Percentiles rank a stretch among this genome's conserved stretches.
phyloP scores from a whole-genome alignment of 1,140 invertebrate species.

The Drosophila parabipectinata region DNA sequence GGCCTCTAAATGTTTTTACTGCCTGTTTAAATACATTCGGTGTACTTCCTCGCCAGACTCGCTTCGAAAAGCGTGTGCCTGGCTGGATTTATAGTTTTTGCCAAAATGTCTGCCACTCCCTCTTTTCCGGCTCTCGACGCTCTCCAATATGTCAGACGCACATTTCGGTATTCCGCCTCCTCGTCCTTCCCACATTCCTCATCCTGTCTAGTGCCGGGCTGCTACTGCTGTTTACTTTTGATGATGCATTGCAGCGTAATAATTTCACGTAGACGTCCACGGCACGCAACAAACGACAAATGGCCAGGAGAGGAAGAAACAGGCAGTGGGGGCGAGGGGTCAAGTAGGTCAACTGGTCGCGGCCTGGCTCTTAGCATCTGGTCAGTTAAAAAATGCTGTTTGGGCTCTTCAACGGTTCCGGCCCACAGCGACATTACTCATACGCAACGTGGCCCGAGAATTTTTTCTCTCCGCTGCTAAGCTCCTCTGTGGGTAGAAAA shows the following conservation, averaged over 20 bases:
- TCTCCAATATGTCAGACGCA: slow-evolving; percentile 65
- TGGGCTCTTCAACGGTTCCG: slow-evolving; percentile 25
- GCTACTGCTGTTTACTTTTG: slow-evolving; percentile 65
- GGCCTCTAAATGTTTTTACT: slow-evolving; percentile 63
- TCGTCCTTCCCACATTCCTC: slow-evolving; percentile 9
- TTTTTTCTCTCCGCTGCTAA: slow-evolving; percentile 18
- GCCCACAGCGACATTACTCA: slow-evolving; percentile 44
- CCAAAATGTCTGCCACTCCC: slow-evolving; percentile 1
- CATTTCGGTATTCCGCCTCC: slow-evolving; percentile 29
- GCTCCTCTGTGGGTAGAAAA: slow-evolving; percentile 4
- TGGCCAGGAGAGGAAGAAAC: slow-evolving; percentile 18
- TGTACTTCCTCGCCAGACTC: neutral
- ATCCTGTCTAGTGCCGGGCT: slow-evolving; percentile 38
- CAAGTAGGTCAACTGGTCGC: slow-evolving; percentile 41
- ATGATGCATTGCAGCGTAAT: slow-evolving; percentile 80
- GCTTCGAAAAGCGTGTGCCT: slow-evolving; percentile 33
- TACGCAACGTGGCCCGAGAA: slow-evolving; percentile 37
- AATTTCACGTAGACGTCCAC: slow-evolving; percentile 76
- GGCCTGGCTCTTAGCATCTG: slow-evolving; percentile 38
- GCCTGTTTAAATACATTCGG: slow-evolving; percentile 50
- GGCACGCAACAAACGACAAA: slow-evolving; percentile 58
- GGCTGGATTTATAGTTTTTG: slow-evolving; percentile 37
- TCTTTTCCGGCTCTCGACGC: slow-evolving; percentile 22
- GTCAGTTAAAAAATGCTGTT: slow-evolving; percentile 59
- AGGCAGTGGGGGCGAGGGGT: neutral